Conservation (phyloP, 2,888 invertebrate genomes). For the Agrotis segetum region DNA sequence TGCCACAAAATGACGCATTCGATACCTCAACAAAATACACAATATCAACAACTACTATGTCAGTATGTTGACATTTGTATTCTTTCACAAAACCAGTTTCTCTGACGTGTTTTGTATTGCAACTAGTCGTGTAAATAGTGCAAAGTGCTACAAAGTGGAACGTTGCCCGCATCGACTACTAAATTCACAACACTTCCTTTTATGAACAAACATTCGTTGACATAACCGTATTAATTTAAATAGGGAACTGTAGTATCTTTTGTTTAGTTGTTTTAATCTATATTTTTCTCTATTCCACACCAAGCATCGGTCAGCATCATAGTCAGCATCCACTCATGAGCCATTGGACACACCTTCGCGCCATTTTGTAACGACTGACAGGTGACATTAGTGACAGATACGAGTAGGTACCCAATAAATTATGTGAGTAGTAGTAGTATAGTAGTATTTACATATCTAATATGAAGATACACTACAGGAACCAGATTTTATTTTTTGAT, state of each 20-base stretch:
- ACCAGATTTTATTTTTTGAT: no score
- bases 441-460: no score
- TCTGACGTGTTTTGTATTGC: slow-evolving; percentile 42
- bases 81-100: slow-evolving; percentile 56
- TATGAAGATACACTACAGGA: no score
- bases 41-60: slow-evolving; percentile 16
- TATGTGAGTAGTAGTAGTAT: no score
- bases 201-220: slow-evolving; percentile 32
- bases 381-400: no score
- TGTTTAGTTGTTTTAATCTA: no score
- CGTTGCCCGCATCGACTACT: slow-evolving; percentile 42
- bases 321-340: no score
- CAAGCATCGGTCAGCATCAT: no score
- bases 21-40: slow-evolving; percentile 29
- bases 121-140: slow-evolving; percentile 55
- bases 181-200: slow-evolving; percentile 43
- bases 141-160: slow-evolving; percentile 47
- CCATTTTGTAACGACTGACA: no score
- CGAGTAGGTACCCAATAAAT: no score
- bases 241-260: slow-evolving; percentile 3
- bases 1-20: slow-evolving; percentile 36
- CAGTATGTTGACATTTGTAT: slow-evolving; percentile 57
- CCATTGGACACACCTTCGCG: no score
- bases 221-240: slow-evolving; percentile 50
- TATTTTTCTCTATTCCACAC: no score